phyloP scores from a whole-genome alignment of 2,113 vertebrate species.

The Tragelaphus strepsiceros region DNA sequence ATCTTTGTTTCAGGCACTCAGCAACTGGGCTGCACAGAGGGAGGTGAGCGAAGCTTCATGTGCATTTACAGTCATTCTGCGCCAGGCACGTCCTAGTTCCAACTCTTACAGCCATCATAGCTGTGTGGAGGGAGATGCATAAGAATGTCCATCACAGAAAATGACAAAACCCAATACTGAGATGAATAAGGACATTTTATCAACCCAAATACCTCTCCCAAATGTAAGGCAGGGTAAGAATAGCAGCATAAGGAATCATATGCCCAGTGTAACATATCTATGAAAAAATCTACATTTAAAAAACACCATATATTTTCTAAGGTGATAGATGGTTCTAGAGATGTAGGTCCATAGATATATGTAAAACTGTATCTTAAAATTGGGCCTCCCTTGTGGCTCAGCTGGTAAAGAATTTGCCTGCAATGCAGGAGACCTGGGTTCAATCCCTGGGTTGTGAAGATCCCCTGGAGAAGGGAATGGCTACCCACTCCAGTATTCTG shows the following conservation, averaged over 20 bases:
- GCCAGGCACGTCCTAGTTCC: not conserved
- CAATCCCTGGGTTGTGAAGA: not conserved
- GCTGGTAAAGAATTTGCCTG: not conserved
- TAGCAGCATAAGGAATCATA: accelerated
- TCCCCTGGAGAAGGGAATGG: not conserved
- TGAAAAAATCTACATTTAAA: not conserved
- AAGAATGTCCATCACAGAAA: not conserved
- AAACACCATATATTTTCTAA: not conserved
- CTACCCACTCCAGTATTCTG: not conserved
- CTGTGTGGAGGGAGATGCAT: not conserved
- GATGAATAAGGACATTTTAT: not conserved
- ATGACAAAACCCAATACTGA: not conserved
- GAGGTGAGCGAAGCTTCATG: not conserved
- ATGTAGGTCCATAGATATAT: not conserved
- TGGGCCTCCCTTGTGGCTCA: not conserved
- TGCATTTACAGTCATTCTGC: not conserved
- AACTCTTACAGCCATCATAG: not conserved
- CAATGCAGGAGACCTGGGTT: not conserved
- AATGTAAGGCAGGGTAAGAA: not conserved
- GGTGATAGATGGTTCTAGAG: too few relatives aligned
- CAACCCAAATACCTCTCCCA: not conserved
- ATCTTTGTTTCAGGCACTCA: not conserved
- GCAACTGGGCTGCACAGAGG: not conserved
- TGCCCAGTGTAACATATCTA: accelerated
- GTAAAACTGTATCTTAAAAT: not conserved